Conservation (phyloP, 1,140 invertebrate species). For the Wiebesia pumilae region DNA sequence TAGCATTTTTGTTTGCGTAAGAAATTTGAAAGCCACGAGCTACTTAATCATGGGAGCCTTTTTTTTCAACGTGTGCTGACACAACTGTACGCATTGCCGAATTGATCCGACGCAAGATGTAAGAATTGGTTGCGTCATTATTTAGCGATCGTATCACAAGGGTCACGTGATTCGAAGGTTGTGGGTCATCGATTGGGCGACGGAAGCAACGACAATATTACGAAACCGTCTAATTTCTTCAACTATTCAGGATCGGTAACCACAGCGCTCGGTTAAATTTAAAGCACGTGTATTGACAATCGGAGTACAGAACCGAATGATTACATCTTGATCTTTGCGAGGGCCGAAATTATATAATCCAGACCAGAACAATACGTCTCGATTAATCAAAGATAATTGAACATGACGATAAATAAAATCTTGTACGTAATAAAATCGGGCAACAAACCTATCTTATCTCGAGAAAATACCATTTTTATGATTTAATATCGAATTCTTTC, state of each 20-base stretch:
- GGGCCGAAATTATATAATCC: conserved; percentile 34
- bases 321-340: conserved; percentile 37
- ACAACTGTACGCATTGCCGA: background rate
- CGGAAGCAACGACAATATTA: conserved; percentile 42
- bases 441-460: background rate
- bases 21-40: background rate
- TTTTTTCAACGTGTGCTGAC: background rate
- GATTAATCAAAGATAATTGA: conserved; percentile 49
- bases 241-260: conserved; percentile 11
- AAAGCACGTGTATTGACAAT: background rate
- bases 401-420: conserved; percentile 30
- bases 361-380: conserved; percentile 38
- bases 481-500: background rate
- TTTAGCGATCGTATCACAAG: background rate
- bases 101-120: conserved; percentile 19
- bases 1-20: background rate
- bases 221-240: conserved; percentile 49
- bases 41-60: background rate
- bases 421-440: conserved; percentile 8
- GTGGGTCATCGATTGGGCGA: conserved; percentile 23
- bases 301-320: conserved; percentile 20
- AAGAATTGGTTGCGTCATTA: conserved; percentile 27
- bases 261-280: background rate
- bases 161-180: conserved; percentile 32
- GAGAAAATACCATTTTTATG: conserved; percentile 30